Conservation (phyloP, 2,797 vertebrate species). For the Labroides dimidiatus region DNA sequence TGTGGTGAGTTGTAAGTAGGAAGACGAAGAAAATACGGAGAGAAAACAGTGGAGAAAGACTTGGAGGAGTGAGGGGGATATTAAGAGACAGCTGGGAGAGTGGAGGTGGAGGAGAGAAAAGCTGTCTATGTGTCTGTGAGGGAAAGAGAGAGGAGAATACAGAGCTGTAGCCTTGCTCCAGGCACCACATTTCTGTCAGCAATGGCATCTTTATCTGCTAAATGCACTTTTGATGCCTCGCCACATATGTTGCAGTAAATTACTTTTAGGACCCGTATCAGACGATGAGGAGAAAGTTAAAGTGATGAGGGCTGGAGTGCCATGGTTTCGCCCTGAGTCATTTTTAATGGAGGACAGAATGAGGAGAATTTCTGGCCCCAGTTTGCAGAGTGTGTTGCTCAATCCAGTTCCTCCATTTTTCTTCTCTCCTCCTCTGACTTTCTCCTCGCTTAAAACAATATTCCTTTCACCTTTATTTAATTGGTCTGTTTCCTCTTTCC, state of each 20-base stretch:
- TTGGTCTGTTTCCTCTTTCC: neutral
- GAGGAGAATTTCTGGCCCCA: constrained; percentile 49
- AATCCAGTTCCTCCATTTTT: constrained; percentile 7
- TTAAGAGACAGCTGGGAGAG: constrained; percentile 8
- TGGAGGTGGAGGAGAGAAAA: constrained; percentile 36
- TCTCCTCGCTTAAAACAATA: neutral
- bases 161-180: constrained; percentile 56
- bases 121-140: constrained; percentile 13
- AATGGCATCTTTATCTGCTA: constrained; percentile 78
- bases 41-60: constrained; percentile 13
- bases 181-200: constrained; percentile 75
- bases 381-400: constrained; percentile 39
- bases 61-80: constrained; percentile 11
- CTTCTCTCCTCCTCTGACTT: neutral
- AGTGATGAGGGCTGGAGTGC: constrained; percentile 43
- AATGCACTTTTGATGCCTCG: constrained; percentile 81
- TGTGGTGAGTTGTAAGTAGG: constrained; percentile 18
- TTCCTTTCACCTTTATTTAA: neutral
- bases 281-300: constrained; percentile 42
- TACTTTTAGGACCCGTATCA: constrained; percentile 75
- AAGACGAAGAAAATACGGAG: constrained; percentile 13
- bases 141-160: constrained; percentile 39
- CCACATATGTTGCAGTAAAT: constrained; percentile 80
- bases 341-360: constrained; percentile 59
- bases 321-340: constrained; percentile 41